Evolutionary conservation across 2,113 vertebrate genomes (phyloP).

Genomic region (Boulengeromyrus knoepffleri): DNA sequence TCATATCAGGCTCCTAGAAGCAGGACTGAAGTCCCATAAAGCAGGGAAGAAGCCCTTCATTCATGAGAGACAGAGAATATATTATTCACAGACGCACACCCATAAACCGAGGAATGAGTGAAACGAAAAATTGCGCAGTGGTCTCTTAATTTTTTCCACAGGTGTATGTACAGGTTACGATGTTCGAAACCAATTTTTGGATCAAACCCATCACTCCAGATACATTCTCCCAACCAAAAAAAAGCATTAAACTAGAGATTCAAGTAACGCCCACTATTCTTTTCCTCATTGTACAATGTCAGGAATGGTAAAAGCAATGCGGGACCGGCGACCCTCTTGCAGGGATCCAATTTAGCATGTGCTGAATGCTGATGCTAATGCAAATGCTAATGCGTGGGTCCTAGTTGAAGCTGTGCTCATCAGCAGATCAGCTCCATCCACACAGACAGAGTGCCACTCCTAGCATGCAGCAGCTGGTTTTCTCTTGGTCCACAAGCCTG

Average conservation of each 20-base stretch:
- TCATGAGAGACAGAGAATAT: too few species aligned
- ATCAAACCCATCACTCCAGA: conserved; percentile 37
- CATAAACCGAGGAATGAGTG: too few species aligned
- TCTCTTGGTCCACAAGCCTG: background rate
- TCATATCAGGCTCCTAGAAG: too few species aligned
- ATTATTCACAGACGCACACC: too few species aligned
- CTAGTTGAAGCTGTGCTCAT: background rate
- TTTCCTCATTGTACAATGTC: background rate
- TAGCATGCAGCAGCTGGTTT: background rate
- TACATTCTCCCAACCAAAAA: background rate
- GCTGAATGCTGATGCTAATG: background rate
- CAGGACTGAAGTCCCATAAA: too few species aligned
- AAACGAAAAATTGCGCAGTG: too few species aligned
- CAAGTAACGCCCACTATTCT: background rate
- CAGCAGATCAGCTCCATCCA: background rate
- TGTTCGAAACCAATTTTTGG: conserved; percentile 57
- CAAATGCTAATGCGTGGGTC: background rate
- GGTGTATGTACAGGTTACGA: conserved; percentile 49
- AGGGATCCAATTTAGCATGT: background rate
- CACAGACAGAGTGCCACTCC: background rate
- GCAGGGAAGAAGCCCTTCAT: too few species aligned
- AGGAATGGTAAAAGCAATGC: background rate
- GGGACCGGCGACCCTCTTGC: background rate
- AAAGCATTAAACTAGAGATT: background rate
- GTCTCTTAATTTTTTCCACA: too few species aligned